phyloP scores from a whole-genome alignment of 35 echinoderm and acorn worm species.

The Heliocidaris tuberculata region DNA sequence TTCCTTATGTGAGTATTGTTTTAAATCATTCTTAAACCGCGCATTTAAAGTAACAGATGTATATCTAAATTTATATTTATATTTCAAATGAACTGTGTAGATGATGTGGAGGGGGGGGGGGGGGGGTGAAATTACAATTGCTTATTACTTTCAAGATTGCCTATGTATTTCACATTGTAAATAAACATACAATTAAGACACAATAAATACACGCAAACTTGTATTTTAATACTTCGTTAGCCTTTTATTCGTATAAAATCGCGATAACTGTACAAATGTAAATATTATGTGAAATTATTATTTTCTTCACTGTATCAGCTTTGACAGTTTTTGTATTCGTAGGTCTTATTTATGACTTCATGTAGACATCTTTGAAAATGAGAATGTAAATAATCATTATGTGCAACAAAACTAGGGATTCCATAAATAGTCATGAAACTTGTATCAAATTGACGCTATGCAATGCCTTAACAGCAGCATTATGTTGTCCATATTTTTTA shows the following conservation, averaged over 20 bases:
- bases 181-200: no score
- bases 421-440: background rate
- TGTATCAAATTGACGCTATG: background rate
- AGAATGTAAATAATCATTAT: background rate
- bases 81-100: no score
- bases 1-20: background rate
- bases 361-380: background rate
- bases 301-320: constrained; percentile 16
- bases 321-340: constrained; percentile 39
- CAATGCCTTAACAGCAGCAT: background rate
- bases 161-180: no score
- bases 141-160: no score
- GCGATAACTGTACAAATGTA: background rate
- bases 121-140: no score
- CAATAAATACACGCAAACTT: background rate
- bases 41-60: background rate
- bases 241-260: background rate
- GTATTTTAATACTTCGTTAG: background rate
- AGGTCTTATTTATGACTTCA: constrained; percentile 26
- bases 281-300: background rate
- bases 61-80: no score
- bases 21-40: background rate
- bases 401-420: background rate
- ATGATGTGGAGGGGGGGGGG: no score
- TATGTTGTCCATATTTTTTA: no score